A percentile compares a stretch with the other conserved stretches of the same genome.
These are phyloP conservation scores for Cacatua alba DNA, from an alignment of 2,113 vertebrate genomes.

Conservation along the genomic window DNA sequence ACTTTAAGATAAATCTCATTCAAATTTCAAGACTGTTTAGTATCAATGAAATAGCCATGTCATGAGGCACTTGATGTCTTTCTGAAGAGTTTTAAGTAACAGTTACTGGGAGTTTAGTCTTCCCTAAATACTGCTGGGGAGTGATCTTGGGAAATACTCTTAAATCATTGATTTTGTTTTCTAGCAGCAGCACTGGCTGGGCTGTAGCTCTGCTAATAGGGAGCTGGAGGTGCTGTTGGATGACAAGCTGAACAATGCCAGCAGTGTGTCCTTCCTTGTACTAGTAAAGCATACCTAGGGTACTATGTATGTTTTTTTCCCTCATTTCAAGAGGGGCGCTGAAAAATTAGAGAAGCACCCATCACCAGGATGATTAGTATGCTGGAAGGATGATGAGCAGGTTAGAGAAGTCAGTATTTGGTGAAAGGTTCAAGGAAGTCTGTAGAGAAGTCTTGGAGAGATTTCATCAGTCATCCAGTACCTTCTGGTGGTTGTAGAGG, in stretches of 20 bases:
- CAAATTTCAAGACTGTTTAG: not conserved
- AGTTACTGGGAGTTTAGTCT: not conserved
- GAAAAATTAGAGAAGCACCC: not conserved
- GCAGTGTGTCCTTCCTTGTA: not conserved
- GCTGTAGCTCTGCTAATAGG: not conserved
- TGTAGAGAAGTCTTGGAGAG: no score
- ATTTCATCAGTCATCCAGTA: not conserved
- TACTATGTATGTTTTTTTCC: not conserved
- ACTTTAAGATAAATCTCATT: not conserved
- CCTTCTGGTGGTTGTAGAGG: not conserved
- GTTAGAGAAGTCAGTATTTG: not conserved
- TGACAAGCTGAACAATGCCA: not conserved
- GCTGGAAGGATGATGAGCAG: not conserved
- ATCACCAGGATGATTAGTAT: not conserved
- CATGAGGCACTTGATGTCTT: not conserved
- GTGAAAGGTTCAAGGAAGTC: not conserved
- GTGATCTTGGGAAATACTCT: not conserved
- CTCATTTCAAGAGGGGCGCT: not conserved
- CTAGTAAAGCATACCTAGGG: accelerated
- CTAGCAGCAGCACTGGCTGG: not conserved
- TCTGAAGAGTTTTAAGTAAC: not conserved
- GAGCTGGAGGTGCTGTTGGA: not conserved
- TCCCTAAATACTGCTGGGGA: not conserved
- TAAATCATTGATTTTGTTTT: not conserved
- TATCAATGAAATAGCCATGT: not conserved